Evolutionary conservation across 2,113 vertebrate genomes (phyloP).

Genomic region (Danionella cerebrum): DNA sequence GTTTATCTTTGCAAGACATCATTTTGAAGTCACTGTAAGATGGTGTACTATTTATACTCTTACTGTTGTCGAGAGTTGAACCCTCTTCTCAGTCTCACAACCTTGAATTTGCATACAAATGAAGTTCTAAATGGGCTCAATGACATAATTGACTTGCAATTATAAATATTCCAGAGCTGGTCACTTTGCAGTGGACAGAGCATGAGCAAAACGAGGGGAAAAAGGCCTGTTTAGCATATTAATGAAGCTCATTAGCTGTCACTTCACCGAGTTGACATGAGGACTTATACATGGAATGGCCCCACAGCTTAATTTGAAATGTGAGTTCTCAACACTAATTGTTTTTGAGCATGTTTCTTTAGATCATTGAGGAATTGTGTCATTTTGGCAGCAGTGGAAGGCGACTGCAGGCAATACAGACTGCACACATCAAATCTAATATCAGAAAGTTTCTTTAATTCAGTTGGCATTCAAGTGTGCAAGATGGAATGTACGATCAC

Average conservation of each 20-base stretch:
- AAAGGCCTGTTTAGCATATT: constrained; percentile 76
- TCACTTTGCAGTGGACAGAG: constrained; percentile 68
- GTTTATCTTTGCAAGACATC: neutral
- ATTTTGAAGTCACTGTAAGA: constrained; percentile 7
- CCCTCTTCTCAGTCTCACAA: constrained; percentile 41
- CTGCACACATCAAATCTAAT: constrained; percentile 5
- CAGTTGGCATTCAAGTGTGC: constrained; percentile 11
- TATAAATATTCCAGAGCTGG: constrained; percentile 72
- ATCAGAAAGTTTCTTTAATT: constrained; percentile 17
- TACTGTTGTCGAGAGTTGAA: constrained; percentile 53
- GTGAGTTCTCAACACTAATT: constrained; percentile 66
- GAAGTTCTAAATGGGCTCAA: constrained; percentile 75
- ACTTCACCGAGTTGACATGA: constrained; percentile 67
- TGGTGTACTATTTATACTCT: constrained; percentile 53
- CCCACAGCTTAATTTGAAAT: constrained; percentile 61
- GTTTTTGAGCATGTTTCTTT: constrained; percentile 71
- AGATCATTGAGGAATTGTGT: constrained; percentile 62
- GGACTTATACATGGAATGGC: constrained; percentile 68
- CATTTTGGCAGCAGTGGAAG: constrained; percentile 45
- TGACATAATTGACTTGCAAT: constrained; percentile 81
- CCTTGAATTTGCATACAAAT: constrained; percentile 76
- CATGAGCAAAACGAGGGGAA: constrained; percentile 56
- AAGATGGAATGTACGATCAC: neutral
- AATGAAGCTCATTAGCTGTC: constrained; percentile 76
- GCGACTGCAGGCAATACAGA: constrained; percentile 10